A percentile compares a stretch with the other conserved stretches of the same genome.
Evolutionary conservation across 2,888 invertebrate species (phyloP).

Genomic region (Hypselothyrea guttata): DNA sequence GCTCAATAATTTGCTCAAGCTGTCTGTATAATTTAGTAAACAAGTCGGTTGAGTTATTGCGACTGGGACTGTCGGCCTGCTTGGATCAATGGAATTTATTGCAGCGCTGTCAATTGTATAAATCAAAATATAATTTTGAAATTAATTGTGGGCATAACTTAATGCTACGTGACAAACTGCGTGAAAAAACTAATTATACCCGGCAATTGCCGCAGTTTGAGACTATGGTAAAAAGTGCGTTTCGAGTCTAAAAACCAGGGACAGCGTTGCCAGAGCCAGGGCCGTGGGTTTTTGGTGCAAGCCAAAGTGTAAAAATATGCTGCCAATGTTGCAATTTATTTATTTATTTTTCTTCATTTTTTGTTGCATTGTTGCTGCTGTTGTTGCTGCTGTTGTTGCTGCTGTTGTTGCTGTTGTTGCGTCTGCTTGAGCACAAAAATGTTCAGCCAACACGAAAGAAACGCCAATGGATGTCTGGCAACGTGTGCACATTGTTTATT

Average conservation of each 20-base stretch:
- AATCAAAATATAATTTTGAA: not conserved
- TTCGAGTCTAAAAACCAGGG: slow-evolving; percentile 28
- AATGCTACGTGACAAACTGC: slow-evolving; percentile 50
- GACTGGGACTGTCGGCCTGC: no score
- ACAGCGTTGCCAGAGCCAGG: slow-evolving; percentile 49
- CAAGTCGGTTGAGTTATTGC: no score
- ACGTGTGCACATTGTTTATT: slow-evolving; percentile 77
- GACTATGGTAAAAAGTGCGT: slow-evolving; percentile 45
- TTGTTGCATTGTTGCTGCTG: slow-evolving; percentile 30
- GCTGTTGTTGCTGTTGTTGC: slow-evolving; percentile 44
- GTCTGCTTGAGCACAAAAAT: slow-evolving; percentile 72
- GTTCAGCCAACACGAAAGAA: slow-evolving; percentile 66
- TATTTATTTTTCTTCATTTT: slow-evolving; percentile 73
- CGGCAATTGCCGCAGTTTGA: slow-evolving; percentile 17
- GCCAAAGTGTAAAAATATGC: slow-evolving; percentile 74
- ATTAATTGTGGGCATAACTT: slow-evolving; percentile 2
- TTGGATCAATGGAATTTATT: no score
- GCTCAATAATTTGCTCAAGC: no score
- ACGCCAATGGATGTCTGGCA: slow-evolving; percentile 48
- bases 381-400: slow-evolving; percentile 17
- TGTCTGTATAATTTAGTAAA: no score
- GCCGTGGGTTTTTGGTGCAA: slow-evolving; percentile 73
- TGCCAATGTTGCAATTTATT: slow-evolving; percentile 77
- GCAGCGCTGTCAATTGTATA: no score
- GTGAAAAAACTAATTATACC: slow-evolving; percentile 49